Evolutionary conservation across 2,888 invertebrate species (phyloP).

Genomic region (Lycaena phlaeas): DNA sequence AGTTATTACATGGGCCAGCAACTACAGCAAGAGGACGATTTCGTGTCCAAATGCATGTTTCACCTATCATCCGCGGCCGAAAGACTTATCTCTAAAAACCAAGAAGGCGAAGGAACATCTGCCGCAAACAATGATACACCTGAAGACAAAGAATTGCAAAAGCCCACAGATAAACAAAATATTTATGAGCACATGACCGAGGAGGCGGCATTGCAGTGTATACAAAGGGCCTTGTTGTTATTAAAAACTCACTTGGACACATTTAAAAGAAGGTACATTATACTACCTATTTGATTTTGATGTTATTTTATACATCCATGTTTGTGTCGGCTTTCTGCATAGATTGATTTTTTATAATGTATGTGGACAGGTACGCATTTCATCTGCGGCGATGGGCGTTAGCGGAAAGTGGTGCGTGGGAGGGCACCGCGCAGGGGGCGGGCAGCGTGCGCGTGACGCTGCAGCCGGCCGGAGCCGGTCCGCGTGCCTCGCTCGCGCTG

Average conservation of each 20-base stretch:
- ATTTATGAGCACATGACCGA: conserved; percentile 72
- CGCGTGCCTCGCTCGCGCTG: conserved; percentile 86
- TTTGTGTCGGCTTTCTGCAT: background rate
- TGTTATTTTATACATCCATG: background rate
- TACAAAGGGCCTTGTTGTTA: conserved; percentile 90
- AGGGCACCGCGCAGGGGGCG: conserved; percentile 71
- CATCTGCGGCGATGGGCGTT: conserved; percentile 92
- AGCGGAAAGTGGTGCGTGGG: conserved; percentile 86
- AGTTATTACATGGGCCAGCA: conserved; percentile 95
- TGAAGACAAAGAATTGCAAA: conserved; percentile 42
- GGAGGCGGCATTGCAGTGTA: conserved; percentile 88
- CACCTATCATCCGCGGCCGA: conserved; percentile 88
- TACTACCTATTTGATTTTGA: background rate
- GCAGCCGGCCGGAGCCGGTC: conserved; percentile 91
- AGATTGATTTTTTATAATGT: background rate
- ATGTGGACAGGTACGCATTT: conserved; percentile 80
- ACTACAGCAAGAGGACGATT: conserved; percentile 92
- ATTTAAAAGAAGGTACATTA: conserved; percentile 82
- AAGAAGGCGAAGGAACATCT: conserved; percentile 34
- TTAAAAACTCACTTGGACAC: conserved; percentile 95
- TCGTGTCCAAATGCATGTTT: conserved; percentile 94
- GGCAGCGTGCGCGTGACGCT: conserved; percentile 80
- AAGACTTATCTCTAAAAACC: conserved; percentile 70
- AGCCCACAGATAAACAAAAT: conserved; percentile 50
- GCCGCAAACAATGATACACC: conserved; percentile 22